phyloP scores from a whole-genome alignment of 2,888 invertebrate species.

The Drosophila niveifrons region DNA sequence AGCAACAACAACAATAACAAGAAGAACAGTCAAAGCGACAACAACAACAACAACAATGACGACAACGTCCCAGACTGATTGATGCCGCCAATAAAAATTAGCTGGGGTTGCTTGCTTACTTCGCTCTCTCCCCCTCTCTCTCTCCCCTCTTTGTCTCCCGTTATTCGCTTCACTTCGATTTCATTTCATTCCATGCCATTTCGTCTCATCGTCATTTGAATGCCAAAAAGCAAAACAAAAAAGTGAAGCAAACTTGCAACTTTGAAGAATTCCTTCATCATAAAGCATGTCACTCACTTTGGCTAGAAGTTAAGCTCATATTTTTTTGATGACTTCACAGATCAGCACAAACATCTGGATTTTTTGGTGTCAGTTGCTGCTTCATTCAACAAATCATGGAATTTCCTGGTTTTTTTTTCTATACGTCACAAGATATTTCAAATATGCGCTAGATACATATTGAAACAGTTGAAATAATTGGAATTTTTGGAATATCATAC shows the following conservation, averaged over 20 bases:
- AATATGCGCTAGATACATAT: neutral
- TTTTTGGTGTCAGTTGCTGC: slow-evolving; percentile 6
- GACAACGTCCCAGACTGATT: slow-evolving; percentile 66
- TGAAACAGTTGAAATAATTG: neutral
- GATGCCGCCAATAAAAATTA: slow-evolving; percentile 78
- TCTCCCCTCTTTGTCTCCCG: neutral
- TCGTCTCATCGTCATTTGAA: slow-evolving; percentile 26
- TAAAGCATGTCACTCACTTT: slow-evolving; percentile 15
- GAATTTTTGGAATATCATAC: no score
- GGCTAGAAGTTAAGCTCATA: neutral
- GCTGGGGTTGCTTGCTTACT: slow-evolving; percentile 43
- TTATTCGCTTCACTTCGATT: slow-evolving; percentile 24
- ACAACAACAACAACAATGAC: slow-evolving; percentile 29
- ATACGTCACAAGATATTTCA: slow-evolving; percentile 5
- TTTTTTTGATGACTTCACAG: slow-evolving; percentile 13
- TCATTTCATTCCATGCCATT: slow-evolving; percentile 12
- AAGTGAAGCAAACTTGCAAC: neutral
- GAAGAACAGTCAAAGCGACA: slow-evolving; percentile 27
- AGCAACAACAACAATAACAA: slow-evolving; percentile 46
- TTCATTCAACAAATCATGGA: slow-evolving; percentile 10
- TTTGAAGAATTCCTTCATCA: slow-evolving; percentile 19
- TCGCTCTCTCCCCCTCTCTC: neutral
- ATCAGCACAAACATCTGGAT: slow-evolving; percentile 8
- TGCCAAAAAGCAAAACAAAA: slow-evolving; percentile 12
- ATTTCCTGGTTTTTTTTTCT: slow-evolving; percentile 11